Evolutionary conservation across 2,113 vertebrate species (phyloP).

Genomic region (Leptodactylus fuscus): DNA sequence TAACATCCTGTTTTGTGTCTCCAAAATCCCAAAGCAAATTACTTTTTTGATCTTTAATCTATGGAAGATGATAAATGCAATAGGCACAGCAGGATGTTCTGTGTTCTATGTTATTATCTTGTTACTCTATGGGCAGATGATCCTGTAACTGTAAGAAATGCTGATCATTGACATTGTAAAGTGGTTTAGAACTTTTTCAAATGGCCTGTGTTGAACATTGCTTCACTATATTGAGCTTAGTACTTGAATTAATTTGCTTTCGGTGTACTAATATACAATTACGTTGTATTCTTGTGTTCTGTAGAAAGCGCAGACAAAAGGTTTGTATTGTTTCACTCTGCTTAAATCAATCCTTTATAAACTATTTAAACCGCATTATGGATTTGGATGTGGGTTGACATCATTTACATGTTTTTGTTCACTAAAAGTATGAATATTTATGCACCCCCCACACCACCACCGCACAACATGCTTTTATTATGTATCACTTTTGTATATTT

Average conservation of each 20-base stretch:
- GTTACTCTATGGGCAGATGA: constrained; percentile 48
- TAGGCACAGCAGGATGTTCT: constrained; percentile 62
- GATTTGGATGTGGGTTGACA: background rate
- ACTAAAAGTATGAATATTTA: background rate
- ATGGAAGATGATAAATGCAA: constrained; percentile 49
- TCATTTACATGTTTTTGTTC: background rate
- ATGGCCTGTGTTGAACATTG: constrained; percentile 4
- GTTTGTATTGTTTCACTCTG: background rate
- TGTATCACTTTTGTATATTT: too few relatives aligned
- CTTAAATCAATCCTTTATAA: background rate
- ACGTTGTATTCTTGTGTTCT: background rate
- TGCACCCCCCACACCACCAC: too few relatives aligned
- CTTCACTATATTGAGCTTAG: background rate
- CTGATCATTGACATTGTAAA: constrained; percentile 50
- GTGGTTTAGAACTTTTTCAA: constrained; percentile 17
- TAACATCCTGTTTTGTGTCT: constrained; percentile 51
- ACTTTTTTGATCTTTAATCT: constrained; percentile 53
- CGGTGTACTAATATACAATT: background rate
- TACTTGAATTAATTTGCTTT: constrained; percentile 29
- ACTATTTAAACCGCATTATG: background rate
- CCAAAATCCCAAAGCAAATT: constrained; percentile 55
- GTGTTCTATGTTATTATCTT: constrained; percentile 60
- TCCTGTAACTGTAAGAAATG: constrained; percentile 45
- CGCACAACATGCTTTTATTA: too few relatives aligned
- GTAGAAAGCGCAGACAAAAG: background rate